These are phyloP conservation scores for Hecatera dysodea DNA, from an alignment of 2,888 invertebrate genomes.

Conservation along the genomic window DNA sequence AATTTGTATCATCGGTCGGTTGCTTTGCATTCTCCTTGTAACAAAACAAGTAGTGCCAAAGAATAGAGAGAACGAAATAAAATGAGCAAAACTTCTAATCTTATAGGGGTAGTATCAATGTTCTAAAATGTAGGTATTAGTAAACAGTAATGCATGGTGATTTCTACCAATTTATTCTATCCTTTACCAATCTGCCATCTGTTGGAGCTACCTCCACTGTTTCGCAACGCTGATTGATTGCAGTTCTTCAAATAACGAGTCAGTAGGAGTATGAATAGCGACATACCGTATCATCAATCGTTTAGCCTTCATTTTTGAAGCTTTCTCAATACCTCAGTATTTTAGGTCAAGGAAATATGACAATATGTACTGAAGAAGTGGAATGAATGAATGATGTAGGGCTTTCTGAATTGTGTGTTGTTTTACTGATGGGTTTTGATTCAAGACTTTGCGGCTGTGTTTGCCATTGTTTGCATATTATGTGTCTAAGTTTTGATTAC, in stretches of 20 bases:
- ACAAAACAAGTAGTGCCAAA: background rate
- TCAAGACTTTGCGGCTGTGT: background rate
- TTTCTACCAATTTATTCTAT: background rate
- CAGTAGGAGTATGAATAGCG: slow-evolving; percentile 65
- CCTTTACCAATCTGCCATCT: slow-evolving; percentile 48
- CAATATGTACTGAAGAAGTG: slow-evolving; percentile 41
- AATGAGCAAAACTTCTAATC: background rate
- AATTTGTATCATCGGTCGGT: background rate
- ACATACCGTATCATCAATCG: slow-evolving; percentile 58
- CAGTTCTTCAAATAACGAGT: slow-evolving; percentile 55
- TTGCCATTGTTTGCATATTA: slow-evolving; percentile 7
- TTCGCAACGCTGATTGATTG: slow-evolving; percentile 58
- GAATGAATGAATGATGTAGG: slow-evolving; percentile 36
- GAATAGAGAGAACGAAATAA: too few species aligned
- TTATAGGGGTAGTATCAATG: background rate
- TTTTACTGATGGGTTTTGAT: slow-evolving; percentile 39
- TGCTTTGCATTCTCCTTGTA: background rate
- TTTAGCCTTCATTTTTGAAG: slow-evolving; percentile 55
- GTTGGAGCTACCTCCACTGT: slow-evolving; percentile 45
- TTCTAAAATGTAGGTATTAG: background rate
- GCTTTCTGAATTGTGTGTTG: slow-evolving; percentile 32
- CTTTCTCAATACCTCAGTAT: slow-evolving; percentile 57
- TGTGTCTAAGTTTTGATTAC: background rate
- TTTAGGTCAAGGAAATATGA: slow-evolving; percentile 59
- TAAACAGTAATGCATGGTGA: background rate